Conservation (phyloP, 1,140 invertebrate genomes). For the Polypedilum vanderplanki region DNA sequence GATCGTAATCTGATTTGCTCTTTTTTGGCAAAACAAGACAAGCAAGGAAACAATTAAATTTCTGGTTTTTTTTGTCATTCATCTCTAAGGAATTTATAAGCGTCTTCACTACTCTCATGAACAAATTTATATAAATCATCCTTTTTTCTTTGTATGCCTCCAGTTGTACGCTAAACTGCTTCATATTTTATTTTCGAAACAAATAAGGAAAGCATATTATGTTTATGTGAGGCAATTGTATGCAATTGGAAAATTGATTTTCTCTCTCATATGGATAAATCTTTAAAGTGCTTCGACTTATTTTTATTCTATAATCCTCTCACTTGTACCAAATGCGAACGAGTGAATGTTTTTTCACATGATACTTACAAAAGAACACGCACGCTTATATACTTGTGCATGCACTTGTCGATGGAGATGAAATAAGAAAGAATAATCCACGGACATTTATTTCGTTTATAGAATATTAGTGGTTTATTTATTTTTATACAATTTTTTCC, state of each 20-base stretch:
- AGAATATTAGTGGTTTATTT: conserved; percentile 26
- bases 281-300: conserved; percentile 12
- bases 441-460: conserved; percentile 21
- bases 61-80: neutral
- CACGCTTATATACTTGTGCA: neutral
- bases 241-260: neutral
- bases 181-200: neutral
- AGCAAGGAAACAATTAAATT: conserved; percentile 14
- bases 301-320: conserved; percentile 19
- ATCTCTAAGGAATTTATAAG: neutral
- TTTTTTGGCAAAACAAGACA: neutral
- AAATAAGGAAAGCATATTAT: neutral
- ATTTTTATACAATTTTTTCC: neutral
- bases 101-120: neutral
- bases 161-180: neutral
- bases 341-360: neutral
- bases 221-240: neutral
- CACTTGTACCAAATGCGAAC: neutral
- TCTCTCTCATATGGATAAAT: neutral
- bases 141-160: neutral
- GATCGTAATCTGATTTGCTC: conserved; percentile 18
- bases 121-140: neutral
- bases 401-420: too few species aligned
- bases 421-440: neutral
- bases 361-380: too few species aligned